Evolutionary conservation across 2,113 vertebrate species (phyloP), one percentile per base, ranked within the genome.

Genomic region (Gallinago undulata): DNA sequence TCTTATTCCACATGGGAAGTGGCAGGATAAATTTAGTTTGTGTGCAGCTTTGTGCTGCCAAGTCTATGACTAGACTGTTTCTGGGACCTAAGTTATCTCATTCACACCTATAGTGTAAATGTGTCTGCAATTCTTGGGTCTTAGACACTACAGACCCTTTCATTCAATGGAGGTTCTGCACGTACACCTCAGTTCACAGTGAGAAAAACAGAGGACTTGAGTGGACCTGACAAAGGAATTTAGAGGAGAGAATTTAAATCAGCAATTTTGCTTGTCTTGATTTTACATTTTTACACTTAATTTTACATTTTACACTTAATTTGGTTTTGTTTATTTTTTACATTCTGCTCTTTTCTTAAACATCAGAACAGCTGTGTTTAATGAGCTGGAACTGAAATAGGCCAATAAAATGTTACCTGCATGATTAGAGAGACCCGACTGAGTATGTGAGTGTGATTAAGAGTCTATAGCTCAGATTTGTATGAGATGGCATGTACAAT

Each of bases 361-460:
- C 56, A 78, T 85, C 55, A 72, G 25, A 79, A 91, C 37, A 92
- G 47, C 67, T 96, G 80, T 93, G 24, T 91, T 92, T 89, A 91
- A 89, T 91, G 64, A 94, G 35, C 47, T 86, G 48, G 35, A 94
- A 72, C 35, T 77, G 30, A 81, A 96, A 92, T 47, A 93, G 87
- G 80, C 91, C 83, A 87, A 80, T 95, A 83, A 94, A 94, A 89
- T 74, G 21, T 87, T 95, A 90, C 67, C 77, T 97, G 18, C 17
- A 5, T 87, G 53, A 80, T 85, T 85, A 90, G 39, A 70, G 64
- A 78, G 33, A 91, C 72, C 35, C 19, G 84, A 62, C 28, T 76
- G 79, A 15, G 33, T 91, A 45, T 43, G 50, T 80, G 64, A 94
- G 33, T 87, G 53, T 73, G 72, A 89, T 89, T 93, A 79, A 43